Conservation (phyloP, 2,888 invertebrate species). For the Athalia cordata region DNA sequence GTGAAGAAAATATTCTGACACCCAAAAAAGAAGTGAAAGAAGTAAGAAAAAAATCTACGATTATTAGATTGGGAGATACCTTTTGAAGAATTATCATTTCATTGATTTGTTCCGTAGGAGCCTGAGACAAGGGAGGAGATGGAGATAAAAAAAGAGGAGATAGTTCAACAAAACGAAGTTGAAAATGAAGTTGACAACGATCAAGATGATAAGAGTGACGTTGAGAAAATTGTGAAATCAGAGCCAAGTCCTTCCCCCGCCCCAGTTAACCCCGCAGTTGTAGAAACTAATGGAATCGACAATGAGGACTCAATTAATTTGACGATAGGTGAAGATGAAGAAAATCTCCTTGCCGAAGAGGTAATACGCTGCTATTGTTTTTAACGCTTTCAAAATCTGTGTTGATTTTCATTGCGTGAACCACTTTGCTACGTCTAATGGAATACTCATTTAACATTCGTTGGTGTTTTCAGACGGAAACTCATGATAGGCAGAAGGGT, state of each 20-base stretch:
- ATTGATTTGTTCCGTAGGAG: neutral
- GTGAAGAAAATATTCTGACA: conserved; percentile 49
- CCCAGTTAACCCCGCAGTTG: conserved; percentile 48
- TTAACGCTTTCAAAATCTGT: conserved; percentile 3
- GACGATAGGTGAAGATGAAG: conserved; percentile 88
- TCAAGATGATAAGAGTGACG: conserved; percentile 45
- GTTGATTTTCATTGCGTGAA: conserved; percentile 10
- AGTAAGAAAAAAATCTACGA: neutral
- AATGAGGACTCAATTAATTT: conserved; percentile 88
- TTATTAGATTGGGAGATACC: neutral
- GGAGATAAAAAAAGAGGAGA: conserved; percentile 54
- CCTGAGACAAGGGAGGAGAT: neutral
- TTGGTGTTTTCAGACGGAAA: conserved; percentile 66
- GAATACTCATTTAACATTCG: conserved; percentile 16
- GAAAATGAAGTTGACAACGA: conserved; percentile 50
- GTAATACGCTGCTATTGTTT: conserved; percentile 72
- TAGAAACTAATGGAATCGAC: conserved; percentile 79
- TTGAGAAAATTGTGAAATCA: conserved; percentile 49
- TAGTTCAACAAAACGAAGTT: conserved; percentile 32
- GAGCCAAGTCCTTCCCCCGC: conserved; percentile 48
- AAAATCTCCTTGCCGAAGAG: conserved; percentile 85
- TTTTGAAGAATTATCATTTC: neutral
- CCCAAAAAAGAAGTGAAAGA: conserved; percentile 53
- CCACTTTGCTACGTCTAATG: neutral
- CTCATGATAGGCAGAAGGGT: conserved; percentile 70